These are phyloP conservation scores for Tragopan temminckii DNA, from an alignment of 2,797 vertebrate species.

Conservation along the genomic window DNA sequence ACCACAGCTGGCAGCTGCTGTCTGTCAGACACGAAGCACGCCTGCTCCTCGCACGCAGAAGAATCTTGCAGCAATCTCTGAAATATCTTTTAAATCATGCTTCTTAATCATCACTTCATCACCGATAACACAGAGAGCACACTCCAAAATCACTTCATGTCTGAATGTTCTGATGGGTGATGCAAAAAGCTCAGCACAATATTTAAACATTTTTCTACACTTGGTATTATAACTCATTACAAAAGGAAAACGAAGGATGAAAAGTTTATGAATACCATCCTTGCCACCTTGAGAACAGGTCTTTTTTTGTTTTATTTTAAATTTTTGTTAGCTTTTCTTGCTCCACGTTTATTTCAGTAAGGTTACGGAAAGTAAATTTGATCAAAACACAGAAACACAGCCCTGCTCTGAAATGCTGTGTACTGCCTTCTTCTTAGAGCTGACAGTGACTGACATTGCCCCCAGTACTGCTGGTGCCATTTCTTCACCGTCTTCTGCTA, in stretches of 20 bases:
- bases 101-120: not conserved
- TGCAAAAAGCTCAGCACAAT: not conserved
- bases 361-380: not conserved
- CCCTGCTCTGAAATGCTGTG: not conserved
- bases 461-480: not conserved
- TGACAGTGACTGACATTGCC: not conserved
- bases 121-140: not conserved
- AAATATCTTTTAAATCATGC: not conserved
- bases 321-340: not conserved
- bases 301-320: not conserved
- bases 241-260: not conserved
- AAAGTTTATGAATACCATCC: not conserved
- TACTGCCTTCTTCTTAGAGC: not conserved
- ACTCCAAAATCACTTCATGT: not conserved
- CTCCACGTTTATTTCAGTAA: not conserved
- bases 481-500: not conserved
- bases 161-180: not conserved
- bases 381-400: not conserved
- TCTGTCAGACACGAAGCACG: not conserved
- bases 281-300: not conserved
- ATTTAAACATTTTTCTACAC: not conserved
- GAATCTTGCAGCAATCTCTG: not conserved
- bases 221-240: not conserved
- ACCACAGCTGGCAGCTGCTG: constrained; percentile 57
- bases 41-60: not conserved